Evolutionary conservation across 2,797 vertebrate species (phyloP).

Genomic region (Sebastes oblongus): DNA sequence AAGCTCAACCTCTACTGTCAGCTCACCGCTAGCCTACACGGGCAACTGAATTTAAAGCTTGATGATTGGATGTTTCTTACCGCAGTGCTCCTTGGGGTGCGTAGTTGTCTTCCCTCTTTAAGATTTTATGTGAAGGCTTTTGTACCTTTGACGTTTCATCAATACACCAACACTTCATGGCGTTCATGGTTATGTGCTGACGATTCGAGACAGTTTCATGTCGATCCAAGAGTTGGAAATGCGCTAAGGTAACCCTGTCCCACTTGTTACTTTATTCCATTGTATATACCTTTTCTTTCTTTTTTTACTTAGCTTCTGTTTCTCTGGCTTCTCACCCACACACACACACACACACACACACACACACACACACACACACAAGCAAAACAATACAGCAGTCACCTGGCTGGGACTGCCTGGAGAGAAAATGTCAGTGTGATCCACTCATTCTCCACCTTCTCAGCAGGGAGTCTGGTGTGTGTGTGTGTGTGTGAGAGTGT

Average conservation of each 20-base stretch:
- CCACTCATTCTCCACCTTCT: conserved; percentile 54
- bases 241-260: background rate
- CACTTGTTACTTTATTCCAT: background rate
- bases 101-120: background rate
- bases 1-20: conserved; percentile 19
- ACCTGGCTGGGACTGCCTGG: conserved; percentile 40
- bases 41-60: conserved; percentile 16
- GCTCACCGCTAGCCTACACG: background rate
- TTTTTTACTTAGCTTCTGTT: background rate
- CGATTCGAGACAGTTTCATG: background rate
- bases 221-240: conserved; percentile 3
- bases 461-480: conserved; percentile 18
- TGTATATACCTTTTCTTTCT: background rate
- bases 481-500: background rate
- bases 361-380: conserved; percentile 7
- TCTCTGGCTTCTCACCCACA: background rate
- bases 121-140: background rate
- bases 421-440: conserved; percentile 66
- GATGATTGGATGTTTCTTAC: conserved; percentile 21
- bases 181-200: background rate
- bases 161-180: background rate
- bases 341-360: conserved; percentile 1
- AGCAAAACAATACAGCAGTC: conserved; percentile 25
- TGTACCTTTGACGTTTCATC: background rate
- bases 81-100: background rate